A percentile compares a stretch with the other conserved stretches of the same genome.
Evolutionary conservation across 2,113 vertebrate species (phyloP).

Genomic region (Halichoerus grypus): DNA sequence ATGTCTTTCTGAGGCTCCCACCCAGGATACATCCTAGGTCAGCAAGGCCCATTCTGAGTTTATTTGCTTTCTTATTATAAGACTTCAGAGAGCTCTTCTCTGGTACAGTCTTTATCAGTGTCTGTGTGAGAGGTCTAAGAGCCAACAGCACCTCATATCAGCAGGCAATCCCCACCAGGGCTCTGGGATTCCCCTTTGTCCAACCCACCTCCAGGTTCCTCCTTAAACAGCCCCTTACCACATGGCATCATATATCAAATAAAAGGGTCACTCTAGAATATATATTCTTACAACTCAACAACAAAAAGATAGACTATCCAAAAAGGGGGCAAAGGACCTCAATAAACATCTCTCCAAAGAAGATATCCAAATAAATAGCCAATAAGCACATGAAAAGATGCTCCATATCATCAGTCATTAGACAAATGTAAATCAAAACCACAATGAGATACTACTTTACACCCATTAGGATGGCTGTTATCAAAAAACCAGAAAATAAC

Average conservation of each 20-base stretch:
- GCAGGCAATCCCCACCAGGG: neutral
- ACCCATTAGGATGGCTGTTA: neutral
- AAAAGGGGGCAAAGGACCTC: neutral
- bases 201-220: neutral
- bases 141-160: neutral
- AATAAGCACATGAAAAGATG: conserved; percentile 14
- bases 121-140: neutral
- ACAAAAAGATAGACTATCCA: neutral
- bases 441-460: neutral
- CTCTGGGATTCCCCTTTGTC: neutral
- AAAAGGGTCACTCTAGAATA: neutral
- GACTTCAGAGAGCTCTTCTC: neutral
- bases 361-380: neutral
- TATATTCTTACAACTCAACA: neutral
- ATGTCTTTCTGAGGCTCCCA: neutral
- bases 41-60: neutral
- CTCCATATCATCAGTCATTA: conserved; percentile 31
- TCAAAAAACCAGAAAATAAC: neutral
- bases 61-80: conserved; percentile 25
- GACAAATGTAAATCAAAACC: conserved; percentile 22
- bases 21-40: neutral
- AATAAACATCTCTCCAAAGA: conserved; percentile 26
- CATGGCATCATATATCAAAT: neutral
- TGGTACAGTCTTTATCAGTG: neutral
- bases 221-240: neutral